phyloP scores from a whole-genome alignment of 2,888 invertebrate genomes.

The Kryphioiulus occultus region DNA sequence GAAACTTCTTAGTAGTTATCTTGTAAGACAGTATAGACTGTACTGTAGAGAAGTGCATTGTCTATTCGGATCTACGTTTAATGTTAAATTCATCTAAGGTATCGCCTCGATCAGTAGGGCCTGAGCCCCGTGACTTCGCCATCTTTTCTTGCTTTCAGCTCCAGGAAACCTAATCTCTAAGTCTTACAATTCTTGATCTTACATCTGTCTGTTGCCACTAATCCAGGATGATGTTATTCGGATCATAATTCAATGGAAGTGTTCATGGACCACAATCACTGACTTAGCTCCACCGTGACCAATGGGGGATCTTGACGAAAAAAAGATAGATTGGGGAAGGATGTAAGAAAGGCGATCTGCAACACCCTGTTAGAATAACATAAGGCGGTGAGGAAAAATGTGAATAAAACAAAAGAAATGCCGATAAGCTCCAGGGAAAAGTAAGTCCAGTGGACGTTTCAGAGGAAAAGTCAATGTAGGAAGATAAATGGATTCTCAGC shows the following conservation, averaged over 20 bases:
- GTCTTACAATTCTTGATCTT: background rate
- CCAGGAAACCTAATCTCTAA: background rate
- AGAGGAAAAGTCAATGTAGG: background rate
- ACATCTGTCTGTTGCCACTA: conserved; percentile 31
- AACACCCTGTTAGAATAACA: conserved; percentile 6
- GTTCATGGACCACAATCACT: conserved; percentile 30
- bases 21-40: background rate
- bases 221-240: conserved; percentile 29
- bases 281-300: background rate
- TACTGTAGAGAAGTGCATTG: no score
- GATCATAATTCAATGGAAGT: conserved; percentile 40
- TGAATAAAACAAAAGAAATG: conserved; percentile 39
- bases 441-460: background rate
- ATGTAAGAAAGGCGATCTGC: background rate
- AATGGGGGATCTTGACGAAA: background rate
- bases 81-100: background rate
- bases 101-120: background rate
- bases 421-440: conserved; percentile 6
- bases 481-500: conserved; percentile 31
- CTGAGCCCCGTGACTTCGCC: background rate
- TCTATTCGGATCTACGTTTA: background rate
- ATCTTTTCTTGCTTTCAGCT: background rate
- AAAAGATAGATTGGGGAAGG: background rate
- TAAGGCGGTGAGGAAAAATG: background rate
- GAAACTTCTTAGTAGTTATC: background rate